Percentiles rank a stretch among this genome's conserved stretches.
phyloP scores from a whole-genome alignment of 2,888 invertebrate genomes.

The Zhuqinia jingwanae region DNA sequence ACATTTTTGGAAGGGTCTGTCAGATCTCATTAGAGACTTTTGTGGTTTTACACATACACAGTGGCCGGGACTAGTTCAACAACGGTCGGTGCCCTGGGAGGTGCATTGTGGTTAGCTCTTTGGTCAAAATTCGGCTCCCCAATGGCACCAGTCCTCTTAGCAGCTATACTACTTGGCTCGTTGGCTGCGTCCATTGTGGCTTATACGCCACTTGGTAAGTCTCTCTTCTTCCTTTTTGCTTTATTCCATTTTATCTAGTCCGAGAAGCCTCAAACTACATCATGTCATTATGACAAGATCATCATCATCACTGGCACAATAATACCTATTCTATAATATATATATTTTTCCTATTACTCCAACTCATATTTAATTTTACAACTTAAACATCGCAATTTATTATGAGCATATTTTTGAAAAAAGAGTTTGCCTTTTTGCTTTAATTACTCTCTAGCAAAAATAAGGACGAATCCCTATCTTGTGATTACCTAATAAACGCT shows the following conservation, averaged over 20 bases:
- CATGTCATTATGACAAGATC: conserved; percentile 16
- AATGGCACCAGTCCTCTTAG: conserved; percentile 83
- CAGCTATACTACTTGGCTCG: conserved; percentile 85
- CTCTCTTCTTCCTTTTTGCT: not conserved
- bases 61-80: conserved; percentile 83
- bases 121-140: conserved; percentile 86
- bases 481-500: not conserved
- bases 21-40: conserved; percentile 75
- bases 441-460: too few relatives aligned
- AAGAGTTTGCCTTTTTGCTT: too few relatives aligned
- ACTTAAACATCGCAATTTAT: too few relatives aligned
- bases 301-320: not conserved
- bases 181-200: conserved; percentile 84
- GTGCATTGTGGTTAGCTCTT: conserved; percentile 84
- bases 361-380: too few relatives aligned
- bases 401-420: too few relatives aligned
- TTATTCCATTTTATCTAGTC: not conserved
- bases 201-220: conserved; percentile 85
- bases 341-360: not conserved
- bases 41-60: conserved; percentile 80
- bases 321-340: not conserved
- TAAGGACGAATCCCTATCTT: too few relatives aligned
- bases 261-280: conserved; percentile 20
- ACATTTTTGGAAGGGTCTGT: conserved; percentile 74
- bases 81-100: conserved; percentile 84